Conservation (phyloP, 2,888 invertebrate species). For the Trissolcus japonicus region DNA sequence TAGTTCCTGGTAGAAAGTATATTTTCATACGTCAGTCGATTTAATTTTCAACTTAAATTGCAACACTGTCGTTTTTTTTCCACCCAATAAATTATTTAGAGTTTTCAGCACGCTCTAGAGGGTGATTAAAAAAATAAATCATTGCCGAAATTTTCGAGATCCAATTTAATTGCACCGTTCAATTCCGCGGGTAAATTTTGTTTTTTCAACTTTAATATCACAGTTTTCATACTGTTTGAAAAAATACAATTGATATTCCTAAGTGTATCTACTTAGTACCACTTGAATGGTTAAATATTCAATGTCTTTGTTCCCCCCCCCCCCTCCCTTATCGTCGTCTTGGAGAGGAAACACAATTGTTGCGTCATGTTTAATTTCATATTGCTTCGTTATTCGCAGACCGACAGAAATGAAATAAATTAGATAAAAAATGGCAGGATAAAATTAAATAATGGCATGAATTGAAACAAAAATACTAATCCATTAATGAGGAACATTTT, state of each 20-base stretch:
- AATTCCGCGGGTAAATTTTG: too few species aligned
- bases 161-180: too few species aligned
- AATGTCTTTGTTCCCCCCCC: constrained; percentile 41
- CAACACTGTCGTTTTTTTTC: constrained; percentile 3
- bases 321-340: constrained; percentile 8
- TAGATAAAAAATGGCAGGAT: not conserved
- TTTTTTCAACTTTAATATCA: too few species aligned
- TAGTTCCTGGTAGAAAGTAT: constrained; percentile 71
- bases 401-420: not conserved
- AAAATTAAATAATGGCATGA: not conserved
- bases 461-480: too few species aligned
- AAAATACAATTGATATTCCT: constrained; percentile 63
- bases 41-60: constrained; percentile 36
- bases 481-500: not conserved
- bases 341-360: constrained; percentile 7
- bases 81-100: not conserved
- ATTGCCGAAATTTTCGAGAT: too few species aligned
- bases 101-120: not conserved
- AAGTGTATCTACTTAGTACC: constrained; percentile 62
- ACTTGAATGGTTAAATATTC: constrained; percentile 60
- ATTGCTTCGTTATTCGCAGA: not conserved
- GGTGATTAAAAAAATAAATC: not conserved
- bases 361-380: constrained; percentile 3
- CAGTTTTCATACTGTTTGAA: constrained; percentile 50
- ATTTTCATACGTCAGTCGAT: constrained; percentile 43